phyloP scores from a whole-genome alignment of 2,797 vertebrate species.

The Anguilla pacifica region DNA sequence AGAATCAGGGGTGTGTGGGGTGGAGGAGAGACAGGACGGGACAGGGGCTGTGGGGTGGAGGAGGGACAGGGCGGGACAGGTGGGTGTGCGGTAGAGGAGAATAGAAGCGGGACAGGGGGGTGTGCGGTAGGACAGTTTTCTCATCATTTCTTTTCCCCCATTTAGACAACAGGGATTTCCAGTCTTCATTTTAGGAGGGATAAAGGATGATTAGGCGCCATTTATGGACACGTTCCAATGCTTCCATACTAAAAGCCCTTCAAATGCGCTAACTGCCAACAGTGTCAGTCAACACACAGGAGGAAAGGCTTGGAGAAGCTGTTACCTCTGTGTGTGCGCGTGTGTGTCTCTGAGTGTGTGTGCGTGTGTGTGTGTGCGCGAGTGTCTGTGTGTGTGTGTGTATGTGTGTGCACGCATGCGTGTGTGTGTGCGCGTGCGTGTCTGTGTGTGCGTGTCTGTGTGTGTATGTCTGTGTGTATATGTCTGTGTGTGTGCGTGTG shows the following conservation, averaged over 20 bases:
- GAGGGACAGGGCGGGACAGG: no score
- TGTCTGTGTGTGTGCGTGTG: not conserved
- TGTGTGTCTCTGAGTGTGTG: constrained; percentile 16
- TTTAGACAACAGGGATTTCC: not conserved
- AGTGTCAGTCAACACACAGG: not conserved
- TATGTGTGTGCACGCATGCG: constrained; percentile 33
- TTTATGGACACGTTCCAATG: not conserved
- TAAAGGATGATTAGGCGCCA: not conserved
- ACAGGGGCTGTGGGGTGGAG: no score
- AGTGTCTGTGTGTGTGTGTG: constrained; percentile 33
- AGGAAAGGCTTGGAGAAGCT: not conserved
- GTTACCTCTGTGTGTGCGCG: constrained; percentile 20
- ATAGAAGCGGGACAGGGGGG: no score
- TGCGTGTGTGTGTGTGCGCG: not conserved
- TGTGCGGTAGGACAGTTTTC: not conserved
- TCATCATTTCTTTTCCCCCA: not conserved
- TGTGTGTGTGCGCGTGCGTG: constrained; percentile 16
- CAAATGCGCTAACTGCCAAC: not conserved
- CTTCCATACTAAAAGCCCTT: not conserved
- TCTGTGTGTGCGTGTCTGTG: constrained; percentile 19
- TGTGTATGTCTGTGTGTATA: no score
- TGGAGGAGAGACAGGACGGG: no score
- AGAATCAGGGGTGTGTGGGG: no score
- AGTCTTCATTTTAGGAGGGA: not conserved
- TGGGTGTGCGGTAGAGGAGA: no score